A percentile compares a stretch with the other conserved stretches of the same genome.
phyloP scores from a whole-genome alignment of 2,888 invertebrate genomes.

The Cryptus viduatorius region DNA sequence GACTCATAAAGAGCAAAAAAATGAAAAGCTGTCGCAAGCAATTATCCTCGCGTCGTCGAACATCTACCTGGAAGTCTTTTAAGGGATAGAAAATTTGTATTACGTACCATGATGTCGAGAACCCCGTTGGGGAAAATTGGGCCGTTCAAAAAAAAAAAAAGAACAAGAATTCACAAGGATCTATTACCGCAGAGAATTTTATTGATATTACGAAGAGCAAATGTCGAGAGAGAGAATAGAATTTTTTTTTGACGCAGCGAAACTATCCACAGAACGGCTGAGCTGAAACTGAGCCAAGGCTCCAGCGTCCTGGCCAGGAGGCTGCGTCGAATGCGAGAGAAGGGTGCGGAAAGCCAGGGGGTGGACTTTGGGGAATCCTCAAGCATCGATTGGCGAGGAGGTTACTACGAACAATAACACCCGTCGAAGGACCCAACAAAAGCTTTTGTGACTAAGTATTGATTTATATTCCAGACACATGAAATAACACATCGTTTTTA shows the following conservation, averaged over 20 bases:
- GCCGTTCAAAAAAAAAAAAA: background rate
- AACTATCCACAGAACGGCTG: constrained; percentile 79
- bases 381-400: constrained; percentile 66
- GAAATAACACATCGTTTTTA: background rate
- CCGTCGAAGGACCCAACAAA: background rate
- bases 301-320: constrained; percentile 83
- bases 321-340: constrained; percentile 77
- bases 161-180: background rate
- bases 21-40: constrained; percentile 84
- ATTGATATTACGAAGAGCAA: constrained; percentile 31
- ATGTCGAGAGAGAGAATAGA: constrained; percentile 16
- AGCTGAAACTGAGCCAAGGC: constrained; percentile 82
- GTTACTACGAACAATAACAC: constrained; percentile 45
- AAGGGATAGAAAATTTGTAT: constrained; percentile 71
- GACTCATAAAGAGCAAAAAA: constrained; percentile 73
- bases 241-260: constrained; percentile 67
- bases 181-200: constrained; percentile 18
- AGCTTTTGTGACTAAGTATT: constrained; percentile 22
- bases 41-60: constrained; percentile 80
- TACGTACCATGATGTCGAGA: constrained; percentile 80
- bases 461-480: constrained; percentile 3
- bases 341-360: constrained; percentile 74
- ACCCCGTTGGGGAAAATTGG: constrained; percentile 13
- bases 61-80: constrained; percentile 48
- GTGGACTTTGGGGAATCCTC: constrained; percentile 76